Evolutionary conservation across 2,888 invertebrate genomes (phyloP), one percentile per base, ranked within the genome.

Genomic region (Iselma pallidipennis): DNA sequence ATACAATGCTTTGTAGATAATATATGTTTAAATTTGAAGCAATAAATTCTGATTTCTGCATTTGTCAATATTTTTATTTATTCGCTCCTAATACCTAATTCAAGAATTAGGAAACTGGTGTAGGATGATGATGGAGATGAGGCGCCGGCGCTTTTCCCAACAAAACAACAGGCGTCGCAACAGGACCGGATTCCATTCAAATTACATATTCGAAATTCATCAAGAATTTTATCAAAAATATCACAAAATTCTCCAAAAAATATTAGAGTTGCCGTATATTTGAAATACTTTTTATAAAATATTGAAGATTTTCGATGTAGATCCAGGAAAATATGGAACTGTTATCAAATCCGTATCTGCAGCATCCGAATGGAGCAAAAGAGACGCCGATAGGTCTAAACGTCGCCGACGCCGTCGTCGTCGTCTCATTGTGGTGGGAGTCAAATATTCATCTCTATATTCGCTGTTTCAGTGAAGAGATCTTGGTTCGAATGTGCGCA

Each of bases 401-500:
- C 66, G 59, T 66, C 65, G 65, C 63, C 9, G 42, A 19, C 42
- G 42, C 3, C 42, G 42, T 19, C 42, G 31, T 9, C 45, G 45
- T 23, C 45, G 45, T 19, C 42, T 45, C 51, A 62, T 50, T 49
- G 61, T 61, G 60, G 67, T 66, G 63, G 68, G 68, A 67, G 69
- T 65, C 63, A 60, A 65, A 65, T 66, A 60, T 63, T 68, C 65
- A 65, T 57, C 62, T 66, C 71, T 62, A 65, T 63, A 66, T 70
- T 70, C 67, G 67, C 71, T 70, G 71, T 70, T 70, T 63, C 66
- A 62, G 61, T 50, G 57, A 66, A 66, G 71, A 65, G 71, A 65
- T 63, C 56, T 66, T 61, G 63, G 14, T 55, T 45, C 23, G 66
- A 64, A 65, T 66, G 70, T 66, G 71, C 68, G 67, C 70, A 67